These are phyloP conservation scores for Linyphia triangularis DNA, from an alignment of 2,888 invertebrate species.

Conservation along the genomic window DNA sequence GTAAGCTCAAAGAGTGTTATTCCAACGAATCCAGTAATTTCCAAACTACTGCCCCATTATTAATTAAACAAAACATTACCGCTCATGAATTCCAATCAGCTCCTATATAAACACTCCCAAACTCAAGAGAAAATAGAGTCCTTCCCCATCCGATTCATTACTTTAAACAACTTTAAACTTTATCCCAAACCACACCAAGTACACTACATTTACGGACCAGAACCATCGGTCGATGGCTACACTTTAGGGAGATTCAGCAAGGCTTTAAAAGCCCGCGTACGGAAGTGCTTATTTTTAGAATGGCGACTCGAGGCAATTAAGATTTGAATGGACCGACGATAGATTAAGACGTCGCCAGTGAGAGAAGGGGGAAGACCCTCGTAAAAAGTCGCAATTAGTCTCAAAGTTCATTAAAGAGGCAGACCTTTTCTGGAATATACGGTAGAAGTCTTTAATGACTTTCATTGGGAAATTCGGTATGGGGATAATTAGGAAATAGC, in stretches of 20 bases:
- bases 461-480: slow-evolving; percentile 56
- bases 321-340: slow-evolving; percentile 57
- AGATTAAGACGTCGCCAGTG: slow-evolving; percentile 48
- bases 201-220: neutral
- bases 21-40: neutral
- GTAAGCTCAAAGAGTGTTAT: too few relatives aligned
- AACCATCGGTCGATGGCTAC: slow-evolving; percentile 29
- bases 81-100: neutral
- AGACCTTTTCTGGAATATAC: slow-evolving; percentile 6
- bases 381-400: slow-evolving; percentile 63
- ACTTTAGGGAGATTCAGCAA: neutral
- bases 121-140: neutral
- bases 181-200: neutral
- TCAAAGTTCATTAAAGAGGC: slow-evolving; percentile 58
- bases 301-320: slow-evolving; percentile 49
- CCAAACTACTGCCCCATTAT: neutral
- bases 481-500: slow-evolving; percentile 58
- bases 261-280: neutral
- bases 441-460: slow-evolving; percentile 56
- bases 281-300: slow-evolving; percentile 48
- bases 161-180: neutral
- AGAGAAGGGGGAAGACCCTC: slow-evolving; percentile 34
- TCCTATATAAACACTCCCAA: neutral
- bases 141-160: neutral
- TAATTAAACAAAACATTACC: neutral